Evolutionary conservation across 2,113 vertebrate species (phyloP).

Genomic region (Mixornis gularis): DNA sequence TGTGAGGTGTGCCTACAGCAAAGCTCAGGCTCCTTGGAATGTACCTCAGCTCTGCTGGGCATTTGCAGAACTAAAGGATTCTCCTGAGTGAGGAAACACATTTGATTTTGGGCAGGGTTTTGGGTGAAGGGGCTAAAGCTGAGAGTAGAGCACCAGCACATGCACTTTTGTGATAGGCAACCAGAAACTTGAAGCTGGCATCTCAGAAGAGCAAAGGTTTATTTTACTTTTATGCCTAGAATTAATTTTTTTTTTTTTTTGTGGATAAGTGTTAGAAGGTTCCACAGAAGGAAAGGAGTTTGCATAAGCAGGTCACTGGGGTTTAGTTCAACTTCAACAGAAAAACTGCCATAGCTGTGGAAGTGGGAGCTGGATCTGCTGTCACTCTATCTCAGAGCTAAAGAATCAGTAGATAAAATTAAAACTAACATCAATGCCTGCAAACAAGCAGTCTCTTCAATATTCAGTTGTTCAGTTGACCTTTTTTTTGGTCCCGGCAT

Average conservation of each 20-base stretch:
- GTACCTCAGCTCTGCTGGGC: background rate
- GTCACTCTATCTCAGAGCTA: background rate
- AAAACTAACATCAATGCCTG: background rate
- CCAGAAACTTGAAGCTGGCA: background rate
- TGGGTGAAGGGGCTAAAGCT: background rate
- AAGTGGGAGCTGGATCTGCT: background rate
- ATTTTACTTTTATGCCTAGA: background rate
- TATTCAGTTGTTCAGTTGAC: background rate
- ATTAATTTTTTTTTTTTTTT: background rate
- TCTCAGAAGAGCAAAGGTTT: background rate
- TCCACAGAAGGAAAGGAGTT: background rate
- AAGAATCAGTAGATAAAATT: background rate
- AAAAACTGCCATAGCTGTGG: background rate
- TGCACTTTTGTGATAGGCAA: background rate
- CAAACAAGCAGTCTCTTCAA: background rate
- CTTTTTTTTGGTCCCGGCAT: fast-evolving
- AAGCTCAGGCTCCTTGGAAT: background rate
- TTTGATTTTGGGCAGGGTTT: background rate
- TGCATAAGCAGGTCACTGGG: background rate
- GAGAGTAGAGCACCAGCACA: background rate
- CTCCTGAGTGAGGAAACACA: background rate
- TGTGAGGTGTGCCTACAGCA: no score
- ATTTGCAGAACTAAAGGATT: background rate
- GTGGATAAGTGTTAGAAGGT: background rate
- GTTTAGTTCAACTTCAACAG: background rate